Base-by-base conservation (phyloP, 2,888 invertebrate species). In the Sinhomidia bicolor region DNA sequence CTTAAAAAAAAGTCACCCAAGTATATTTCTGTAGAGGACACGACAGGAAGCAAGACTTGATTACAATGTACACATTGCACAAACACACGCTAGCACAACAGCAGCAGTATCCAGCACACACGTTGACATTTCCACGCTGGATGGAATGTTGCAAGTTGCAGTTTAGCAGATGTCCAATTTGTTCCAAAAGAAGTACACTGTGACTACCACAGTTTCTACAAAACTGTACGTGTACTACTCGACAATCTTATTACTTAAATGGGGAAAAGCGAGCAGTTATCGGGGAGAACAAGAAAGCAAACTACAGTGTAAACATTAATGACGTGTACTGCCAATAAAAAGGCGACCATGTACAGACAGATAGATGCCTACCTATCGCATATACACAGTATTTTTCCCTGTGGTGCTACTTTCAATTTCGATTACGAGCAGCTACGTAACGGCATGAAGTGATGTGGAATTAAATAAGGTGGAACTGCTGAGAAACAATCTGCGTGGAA, bases 281-380 rank as follows among this genome's bases (percentile, higher is more conserved):
- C 29, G 62, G 62, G 7, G 3, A 7, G 36, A 62, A 62, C 62
- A 36, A 17, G 36, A 36, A 20, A 68, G 68, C 17, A 29, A 79
- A 57, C 36, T n/a, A 10, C 32, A 10, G 60, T 68, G 81, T 68
- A 82, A 82, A 82, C 82, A 71, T 51, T 82, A 82, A 82, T 82
- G 82, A 82, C 82, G 82, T 82, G 82, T 82, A 65, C 26, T 26
- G 44, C 23, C 23, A 17, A 68, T 57, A 20, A 68, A 68, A 68
- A 36, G n/a, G n/a, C n/a, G n/a, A n/a, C n/a, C n/a, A 5, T 26
- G 62, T 62, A n/a, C n/a, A n/a, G n/a, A n/a, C n/a, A n/a, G n/a
- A n/a, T n/a, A n/a, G n/a, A n/a, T n/a, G n/a, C n/a, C n/a, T n/a
- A n/a, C n/a, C n/a, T n/a, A 41, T 41, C 6, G 41, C 41, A 29